Evolutionary conservation across 1,140 invertebrate genomes (phyloP).

Genomic region (Aphelenchoides avenae): DNA sequence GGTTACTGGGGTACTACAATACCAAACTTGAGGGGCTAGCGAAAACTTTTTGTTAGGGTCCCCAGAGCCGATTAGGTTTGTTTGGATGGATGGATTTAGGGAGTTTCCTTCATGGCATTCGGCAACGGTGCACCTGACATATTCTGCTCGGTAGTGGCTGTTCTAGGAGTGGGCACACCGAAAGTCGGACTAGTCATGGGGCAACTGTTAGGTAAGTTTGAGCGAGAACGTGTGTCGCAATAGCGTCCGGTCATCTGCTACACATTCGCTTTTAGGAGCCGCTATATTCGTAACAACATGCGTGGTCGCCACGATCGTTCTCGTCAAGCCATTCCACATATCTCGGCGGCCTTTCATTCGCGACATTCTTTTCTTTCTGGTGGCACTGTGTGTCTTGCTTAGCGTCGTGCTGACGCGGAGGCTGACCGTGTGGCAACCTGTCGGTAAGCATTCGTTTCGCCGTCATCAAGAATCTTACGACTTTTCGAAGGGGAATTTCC

Average conservation of each 20-base stretch:
- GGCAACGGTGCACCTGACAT: slow-evolving; percentile 75
- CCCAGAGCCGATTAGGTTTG: no score
- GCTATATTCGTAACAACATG: slow-evolving; percentile 71
- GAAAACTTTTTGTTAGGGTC: no score
- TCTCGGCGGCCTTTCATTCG: slow-evolving; percentile 67
- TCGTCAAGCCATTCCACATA: slow-evolving; percentile 66
- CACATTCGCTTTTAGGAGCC: slow-evolving; percentile 65
- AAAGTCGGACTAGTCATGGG: slow-evolving; percentile 66
- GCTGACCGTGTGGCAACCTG: slow-evolving; percentile 62
- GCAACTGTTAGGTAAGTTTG: slow-evolving; percentile 65
- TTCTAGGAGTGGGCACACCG: slow-evolving; percentile 60
- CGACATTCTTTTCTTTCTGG: slow-evolving; percentile 69
- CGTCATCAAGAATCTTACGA: no score
- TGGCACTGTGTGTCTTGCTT: slow-evolving; percentile 64
- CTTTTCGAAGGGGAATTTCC: no score
- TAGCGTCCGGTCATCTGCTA: no score
- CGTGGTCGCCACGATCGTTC: slow-evolving; percentile 67
- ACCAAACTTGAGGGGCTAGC: no score
- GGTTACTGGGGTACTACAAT: no score
- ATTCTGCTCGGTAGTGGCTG: slow-evolving; percentile 68
- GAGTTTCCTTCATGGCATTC: slow-evolving; percentile 74
- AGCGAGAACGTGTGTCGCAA: no score
- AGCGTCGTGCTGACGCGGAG: slow-evolving; percentile 61
- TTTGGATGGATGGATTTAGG: slow-evolving; percentile 60
- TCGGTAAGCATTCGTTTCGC: slow-evolving; percentile 58